phyloP scores from a whole-genome alignment of 2,888 invertebrate species.

The Andrena hattorfiana region DNA sequence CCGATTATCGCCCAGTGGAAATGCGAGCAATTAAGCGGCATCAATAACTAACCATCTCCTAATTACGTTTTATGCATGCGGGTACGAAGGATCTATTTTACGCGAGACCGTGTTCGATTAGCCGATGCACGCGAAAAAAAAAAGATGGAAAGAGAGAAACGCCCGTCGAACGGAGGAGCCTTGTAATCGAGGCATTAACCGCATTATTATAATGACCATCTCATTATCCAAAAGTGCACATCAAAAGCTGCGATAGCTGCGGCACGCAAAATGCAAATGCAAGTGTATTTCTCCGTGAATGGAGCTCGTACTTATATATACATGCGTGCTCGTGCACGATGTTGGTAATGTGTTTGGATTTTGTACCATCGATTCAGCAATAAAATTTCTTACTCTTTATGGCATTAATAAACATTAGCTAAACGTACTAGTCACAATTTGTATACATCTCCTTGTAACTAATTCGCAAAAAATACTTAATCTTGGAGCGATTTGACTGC shows the following conservation, averaged over 20 bases:
- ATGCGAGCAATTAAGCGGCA: conserved; percentile 63
- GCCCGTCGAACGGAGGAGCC: neutral
- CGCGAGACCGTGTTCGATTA: conserved; percentile 25
- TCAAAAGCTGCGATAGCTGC: conserved; percentile 44
- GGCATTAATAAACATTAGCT: too few species aligned
- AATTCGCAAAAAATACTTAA: too few species aligned
- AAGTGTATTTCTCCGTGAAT: conserved; percentile 1
- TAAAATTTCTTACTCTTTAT: too few species aligned
- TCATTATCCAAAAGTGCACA: conserved; percentile 48
- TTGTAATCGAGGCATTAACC: conserved; percentile 39
- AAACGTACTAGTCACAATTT: too few species aligned
- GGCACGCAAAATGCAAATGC: conserved; percentile 36
- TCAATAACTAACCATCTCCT: conserved; percentile 59
- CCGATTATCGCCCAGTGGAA: conserved; percentile 48
- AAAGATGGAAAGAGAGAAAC: neutral
- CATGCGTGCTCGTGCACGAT: neutral
- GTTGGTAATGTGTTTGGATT: conserved; percentile 4
- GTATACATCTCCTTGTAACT: too few species aligned
- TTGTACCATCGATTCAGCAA: neutral
- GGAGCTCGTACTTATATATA: neutral
- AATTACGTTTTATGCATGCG: conserved; percentile 58
- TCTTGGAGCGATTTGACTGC: too few species aligned
- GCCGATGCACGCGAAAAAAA: neutral
- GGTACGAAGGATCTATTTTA: conserved; percentile 47
- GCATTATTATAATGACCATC: conserved; percentile 33